Conservation (phyloP, 1,140 invertebrate genomes). For the Lordiphosa clarofinis region DNA sequence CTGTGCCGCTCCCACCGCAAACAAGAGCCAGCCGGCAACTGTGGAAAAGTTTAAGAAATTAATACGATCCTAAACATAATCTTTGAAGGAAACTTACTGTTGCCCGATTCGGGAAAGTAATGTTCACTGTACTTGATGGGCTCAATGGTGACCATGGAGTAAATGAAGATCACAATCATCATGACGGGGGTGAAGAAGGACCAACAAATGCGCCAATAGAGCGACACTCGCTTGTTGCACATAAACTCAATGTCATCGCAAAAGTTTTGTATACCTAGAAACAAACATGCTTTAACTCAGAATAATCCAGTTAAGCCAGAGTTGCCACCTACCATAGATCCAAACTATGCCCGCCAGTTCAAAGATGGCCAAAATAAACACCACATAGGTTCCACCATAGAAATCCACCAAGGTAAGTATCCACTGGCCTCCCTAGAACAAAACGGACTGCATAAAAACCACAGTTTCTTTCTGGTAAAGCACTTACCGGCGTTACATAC, state of each 20-base stretch:
- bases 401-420: constrained; percentile 91
- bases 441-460: too few species aligned
- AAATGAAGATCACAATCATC: constrained; percentile 86
- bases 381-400: constrained; percentile 90
- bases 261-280: constrained; percentile 84
- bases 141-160: constrained; percentile 82
- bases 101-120: constrained; percentile 79
- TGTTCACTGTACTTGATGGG: constrained; percentile 81
- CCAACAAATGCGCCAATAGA: constrained; percentile 92
- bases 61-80: too few species aligned
- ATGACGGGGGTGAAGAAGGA: constrained; percentile 86
- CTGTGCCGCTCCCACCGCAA: constrained; percentile 80
- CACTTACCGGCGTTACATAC: constrained; percentile 88
- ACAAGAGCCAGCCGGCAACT: constrained; percentile 81
- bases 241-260: constrained; percentile 89
- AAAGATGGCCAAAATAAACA: constrained; percentile 87
- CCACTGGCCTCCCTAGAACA: constrained; percentile 92
- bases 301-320: too few species aligned
- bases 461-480: too few species aligned
- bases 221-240: constrained; percentile 85
- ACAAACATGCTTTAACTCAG: too few species aligned
- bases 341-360: constrained; percentile 87
- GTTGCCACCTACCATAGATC: constrained; percentile 89
- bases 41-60: background rate
- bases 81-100: too few species aligned